Base-by-base conservation (phyloP, 2,888 invertebrate species). In the Orgyia antiqua region DNA sequence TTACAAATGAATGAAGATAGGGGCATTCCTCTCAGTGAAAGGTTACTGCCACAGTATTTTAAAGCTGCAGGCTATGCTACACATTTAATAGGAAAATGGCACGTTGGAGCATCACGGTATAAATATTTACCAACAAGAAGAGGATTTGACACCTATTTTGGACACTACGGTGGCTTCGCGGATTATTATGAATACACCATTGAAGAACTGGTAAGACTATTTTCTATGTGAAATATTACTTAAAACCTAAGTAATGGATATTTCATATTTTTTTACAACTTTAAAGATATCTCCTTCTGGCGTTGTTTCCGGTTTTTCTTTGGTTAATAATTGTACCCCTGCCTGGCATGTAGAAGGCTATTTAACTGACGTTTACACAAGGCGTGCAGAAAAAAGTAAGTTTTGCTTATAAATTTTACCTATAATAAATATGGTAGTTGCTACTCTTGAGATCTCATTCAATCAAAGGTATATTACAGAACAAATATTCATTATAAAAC, bases 1-100 rank as follows among this genome's bases (percentile, higher is more conserved):
- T 37, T 84, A 24, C 62, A 70, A 28, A 71, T 73, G 50, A 66
- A 71, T 24, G 86, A 87, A 58, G 77, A 80, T 39, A 68, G 86
- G 46, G 82, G 72, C 4, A 33, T 87, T 13, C 80, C 86, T 17
- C 40, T 74, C 20, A 77, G 69, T 29, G 87, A 89, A 59, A 88
- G 87, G 45, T 50, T 89, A 35, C 50, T 90, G 37, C 89, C 90
- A 0, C 77, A 90, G 71, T 90, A 92, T 69, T 76, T 95, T 29
- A 87, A 88, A 56, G 82, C 80, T 13, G 71, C 84, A 31, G 94
- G 94, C 5, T 96, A 95, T 67, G 71, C 76, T 11, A 94, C 94
- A 0, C 92, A 93, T 63, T 90, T 93, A 19, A 89, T 95, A 8
- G 95, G 95, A 8, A 95, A 95, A 80, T 95, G 95, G 95, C 89